Base-by-base conservation (phyloP, 2,797 vertebrate species). In the Macroramphosus scolopax region DNA sequence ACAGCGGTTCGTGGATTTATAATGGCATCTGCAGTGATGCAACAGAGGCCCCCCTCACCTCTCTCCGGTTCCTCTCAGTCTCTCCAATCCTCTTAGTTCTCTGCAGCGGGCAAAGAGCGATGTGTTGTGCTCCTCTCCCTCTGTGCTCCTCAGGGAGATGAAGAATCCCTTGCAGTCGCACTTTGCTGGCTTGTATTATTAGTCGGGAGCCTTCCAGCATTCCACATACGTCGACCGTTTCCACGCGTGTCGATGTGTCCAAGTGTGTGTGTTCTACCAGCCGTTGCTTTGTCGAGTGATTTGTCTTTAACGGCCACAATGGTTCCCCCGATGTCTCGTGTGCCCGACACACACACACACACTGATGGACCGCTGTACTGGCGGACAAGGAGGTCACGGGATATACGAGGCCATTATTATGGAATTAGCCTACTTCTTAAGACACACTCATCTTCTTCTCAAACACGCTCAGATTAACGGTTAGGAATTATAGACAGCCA, bases 101-200 rank as follows among this genome's bases (percentile, higher is more conserved):
- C 72, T 69, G 81, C 77, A 62, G 63, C 54, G 56, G 74, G 78
- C 79, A 80, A 80, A 83, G 76, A 77, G 63, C 65, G 43, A 65
- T 59, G 72, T 64, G 28, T 75, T n/a, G n/a, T 78, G 55, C 71
- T 76, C 67, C 81, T 78, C 78, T 76, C 63, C 39, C 67, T 78
- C 69, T 55, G 47, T 25, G 42, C 64, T 73, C 82, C 66, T 67
- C 47, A 2, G 81, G 72, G 82, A 78, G 73, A 70, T 58, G 53
- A 74, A 80, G 81, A 84, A 83, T 75, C 73, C 80, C 78, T 79
- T 60, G 79, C 82, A 87, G 81, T 86, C 83, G 80, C 82, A 89
- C 84, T 88, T 86, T 85, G 63, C 75, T 53, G 70, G 75, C 69
- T 72, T 66, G 70, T 82, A 69, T 86, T 87, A 85, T 86, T 84